A percentile compares a stretch with the other conserved stretches of the same genome.
phyloP scores from a whole-genome alignment of 2,888 invertebrate species.

The Tipula helvola region DNA sequence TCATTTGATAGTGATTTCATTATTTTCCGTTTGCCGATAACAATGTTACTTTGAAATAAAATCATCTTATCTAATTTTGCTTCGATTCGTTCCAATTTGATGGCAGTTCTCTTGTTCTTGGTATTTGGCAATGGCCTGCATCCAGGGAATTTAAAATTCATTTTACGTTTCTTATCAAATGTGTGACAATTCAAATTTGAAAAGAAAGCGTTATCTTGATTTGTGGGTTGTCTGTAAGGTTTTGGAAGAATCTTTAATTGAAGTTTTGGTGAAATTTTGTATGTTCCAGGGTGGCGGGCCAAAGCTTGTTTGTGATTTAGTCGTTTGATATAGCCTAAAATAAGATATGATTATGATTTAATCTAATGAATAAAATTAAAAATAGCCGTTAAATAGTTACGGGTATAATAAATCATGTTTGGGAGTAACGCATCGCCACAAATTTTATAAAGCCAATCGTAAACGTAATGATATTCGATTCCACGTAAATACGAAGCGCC shows the following conservation, averaged over 20 bases:
- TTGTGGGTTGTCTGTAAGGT: not conserved
- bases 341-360: no score
- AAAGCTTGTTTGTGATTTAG: constrained; percentile 21
- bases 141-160: not conserved
- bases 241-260: constrained; percentile 28
- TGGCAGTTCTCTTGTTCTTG: not conserved
- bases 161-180: not conserved
- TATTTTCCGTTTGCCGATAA: not conserved
- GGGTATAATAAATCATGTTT: constrained; percentile 25
- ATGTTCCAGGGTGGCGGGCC: constrained; percentile 22
- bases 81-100: not conserved
- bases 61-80: not conserved
- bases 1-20: not conserved
- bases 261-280: constrained; percentile 25
- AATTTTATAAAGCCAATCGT: constrained; percentile 32
- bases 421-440: constrained; percentile 31
- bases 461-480: constrained; percentile 30
- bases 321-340: constrained; percentile 24
- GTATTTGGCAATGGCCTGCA: not conserved
- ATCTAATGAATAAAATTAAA: not conserved
- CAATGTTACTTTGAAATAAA: not conserved
- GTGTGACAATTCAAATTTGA: not conserved
- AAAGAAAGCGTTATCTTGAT: not conserved
- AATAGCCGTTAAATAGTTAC: not conserved
- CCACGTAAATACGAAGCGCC: constrained; percentile 29